phyloP scores from a whole-genome alignment of 2,113 vertebrate species.

The Grammomys surdaster region DNA sequence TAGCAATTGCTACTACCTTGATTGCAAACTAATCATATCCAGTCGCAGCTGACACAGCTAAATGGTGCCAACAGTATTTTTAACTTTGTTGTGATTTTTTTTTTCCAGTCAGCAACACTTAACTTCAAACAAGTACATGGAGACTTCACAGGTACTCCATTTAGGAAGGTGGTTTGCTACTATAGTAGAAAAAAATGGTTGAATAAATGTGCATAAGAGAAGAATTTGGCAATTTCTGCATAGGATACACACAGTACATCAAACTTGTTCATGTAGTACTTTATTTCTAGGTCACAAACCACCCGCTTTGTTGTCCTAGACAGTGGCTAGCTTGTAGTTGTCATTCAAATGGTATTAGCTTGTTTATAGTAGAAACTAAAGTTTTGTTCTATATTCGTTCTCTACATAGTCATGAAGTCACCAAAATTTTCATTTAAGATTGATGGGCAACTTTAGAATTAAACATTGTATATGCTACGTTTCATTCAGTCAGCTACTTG shows the following conservation, averaged over 20 bases:
- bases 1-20: neutral
- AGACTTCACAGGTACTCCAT: neutral
- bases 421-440: neutral
- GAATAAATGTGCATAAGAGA: neutral
- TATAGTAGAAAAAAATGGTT: neutral
- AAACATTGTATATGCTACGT: neutral
- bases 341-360: neutral
- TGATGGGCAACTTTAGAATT: neutral
- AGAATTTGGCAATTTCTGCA: neutral
- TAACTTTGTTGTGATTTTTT: neutral
- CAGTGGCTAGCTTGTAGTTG: neutral
- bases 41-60: neutral
- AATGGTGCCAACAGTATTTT: neutral
- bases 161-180: slow-evolving; percentile 9
- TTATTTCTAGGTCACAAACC: neutral
- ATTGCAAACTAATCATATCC: neutral
- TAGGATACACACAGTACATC: neutral
- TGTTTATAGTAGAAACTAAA: slow-evolving; percentile 22
- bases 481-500: neutral
- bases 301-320: too few species aligned
- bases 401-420: neutral
- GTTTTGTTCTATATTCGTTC: neutral
- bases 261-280: neutral
- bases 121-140: neutral
- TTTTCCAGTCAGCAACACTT: neutral